Percentiles rank a stretch among this genome's conserved stretches.
Conservation (phyloP, 2,113 vertebrate species). For the Carassius gibelio region DNA sequence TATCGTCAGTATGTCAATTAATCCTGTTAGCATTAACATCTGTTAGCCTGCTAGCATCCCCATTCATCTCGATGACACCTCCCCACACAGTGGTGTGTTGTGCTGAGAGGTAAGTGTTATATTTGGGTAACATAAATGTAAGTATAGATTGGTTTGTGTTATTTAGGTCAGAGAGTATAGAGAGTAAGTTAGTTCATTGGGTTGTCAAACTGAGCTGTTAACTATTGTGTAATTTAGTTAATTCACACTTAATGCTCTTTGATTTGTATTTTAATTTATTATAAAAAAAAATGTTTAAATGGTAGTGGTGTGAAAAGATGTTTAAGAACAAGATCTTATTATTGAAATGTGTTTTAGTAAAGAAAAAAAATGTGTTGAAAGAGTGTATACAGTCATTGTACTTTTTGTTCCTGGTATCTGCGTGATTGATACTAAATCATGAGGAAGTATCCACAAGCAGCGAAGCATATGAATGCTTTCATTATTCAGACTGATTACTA, state of each 20-base stretch:
- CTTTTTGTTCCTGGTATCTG: neutral
- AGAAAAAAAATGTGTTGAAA: neutral
- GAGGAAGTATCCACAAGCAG: conserved; percentile 1
- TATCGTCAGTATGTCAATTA: neutral
- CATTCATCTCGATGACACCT: neutral
- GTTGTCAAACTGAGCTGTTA: neutral
- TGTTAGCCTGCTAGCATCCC: neutral
- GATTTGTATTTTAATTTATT: neutral
- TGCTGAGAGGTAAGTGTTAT: neutral
- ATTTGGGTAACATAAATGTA: neutral
- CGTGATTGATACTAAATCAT: neutral
- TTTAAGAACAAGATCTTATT: neutral
- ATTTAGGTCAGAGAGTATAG: neutral
- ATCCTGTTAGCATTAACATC: neutral
- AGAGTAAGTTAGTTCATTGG: neutral
- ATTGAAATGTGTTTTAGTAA: neutral
- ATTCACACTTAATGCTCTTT: neutral
- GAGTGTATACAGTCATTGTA: neutral
- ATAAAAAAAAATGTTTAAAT: neutral
- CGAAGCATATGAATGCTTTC: neutral
- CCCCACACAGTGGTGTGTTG: neutral
- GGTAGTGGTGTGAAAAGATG: neutral
- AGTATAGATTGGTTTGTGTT: neutral
- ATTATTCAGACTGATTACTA: conserved; percentile 8
- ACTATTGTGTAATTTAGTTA: neutral